Base-by-base conservation (phyloP, 2,888 invertebrate species). In the Lathronympha strigana region DNA sequence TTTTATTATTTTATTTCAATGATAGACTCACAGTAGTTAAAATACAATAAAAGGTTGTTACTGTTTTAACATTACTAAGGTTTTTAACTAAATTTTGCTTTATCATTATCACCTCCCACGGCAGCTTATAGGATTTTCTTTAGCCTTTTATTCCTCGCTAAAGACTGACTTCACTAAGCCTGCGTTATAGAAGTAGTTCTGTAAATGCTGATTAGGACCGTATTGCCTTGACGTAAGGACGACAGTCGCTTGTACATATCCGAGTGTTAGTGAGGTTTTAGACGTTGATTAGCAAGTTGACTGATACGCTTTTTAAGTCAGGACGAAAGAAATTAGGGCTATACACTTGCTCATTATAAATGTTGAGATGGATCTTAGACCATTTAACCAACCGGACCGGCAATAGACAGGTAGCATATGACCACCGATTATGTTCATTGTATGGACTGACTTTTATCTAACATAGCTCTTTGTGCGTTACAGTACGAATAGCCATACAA, bases 161-260 rank as follows among this genome's bases (percentile, higher is more conserved):
- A 60, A 68, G 68, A 67, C 67, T 67, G 68, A 67, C 55, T 67
- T 64, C 58, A 36, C 51, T 51, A 38, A 40, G 21, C 31, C 38
- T 36, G 51, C 45, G 3, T n/a, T 31, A 15, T 58, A 21, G 53
- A 45, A 40, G 28, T 64, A 58, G 53, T 64, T 53, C 53, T 49
- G 53, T 66, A 53, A 53, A 45, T 45, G 60, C 53, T 40, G 49
- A 53, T 31, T 47, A 60, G 45, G 38, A 54, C 64, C 64, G 53
- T 60, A 54, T 66, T 66, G 66, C 66, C 66, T 66, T 66, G 60
- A 61, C 15, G 31, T 54, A 33, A 45, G 40, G 47, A 47, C 51
- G 55, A 13, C 38, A 47, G 38, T 54, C n/a, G 66, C 60, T 53
- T 66, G 54, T 66, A 66, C 66, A 66, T 66, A 61, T 61, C 51